Evolutionary conservation across 2,113 vertebrate genomes (phyloP).

Genomic region (Hoplias malabaricus): DNA sequence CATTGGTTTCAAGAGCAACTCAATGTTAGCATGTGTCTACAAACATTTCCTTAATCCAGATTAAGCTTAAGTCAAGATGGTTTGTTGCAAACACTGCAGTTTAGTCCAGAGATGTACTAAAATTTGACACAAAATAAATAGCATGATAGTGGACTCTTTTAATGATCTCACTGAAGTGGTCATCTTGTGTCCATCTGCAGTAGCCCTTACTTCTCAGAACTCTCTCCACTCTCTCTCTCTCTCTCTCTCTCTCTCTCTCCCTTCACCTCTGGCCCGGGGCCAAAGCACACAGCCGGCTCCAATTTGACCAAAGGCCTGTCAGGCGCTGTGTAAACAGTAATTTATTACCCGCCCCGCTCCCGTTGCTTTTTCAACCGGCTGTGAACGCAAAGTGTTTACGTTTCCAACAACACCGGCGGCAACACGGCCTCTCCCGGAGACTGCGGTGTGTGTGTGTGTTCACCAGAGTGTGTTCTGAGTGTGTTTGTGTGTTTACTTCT

Average conservation of each 20-base stretch:
- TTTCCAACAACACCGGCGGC: conserved; percentile 66
- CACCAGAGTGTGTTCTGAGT: too few relatives aligned
- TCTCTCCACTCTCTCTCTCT: conserved; percentile 23
- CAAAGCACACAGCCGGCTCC: conserved; percentile 42
- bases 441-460: not conserved
- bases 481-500: not conserved
- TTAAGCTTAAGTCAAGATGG: too few relatives aligned
- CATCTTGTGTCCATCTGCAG: not conserved
- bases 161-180: not conserved
- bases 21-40: too few relatives aligned
- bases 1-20: too few relatives aligned
- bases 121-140: too few relatives aligned
- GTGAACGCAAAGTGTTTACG: conserved; percentile 68
- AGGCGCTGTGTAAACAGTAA: conserved; percentile 60
- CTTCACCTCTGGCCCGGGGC: conserved; percentile 48
- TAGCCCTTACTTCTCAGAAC: not conserved
- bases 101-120: too few relatives aligned
- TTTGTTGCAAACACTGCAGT: too few relatives aligned
- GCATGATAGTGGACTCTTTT: too few relatives aligned
- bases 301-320: conserved; percentile 44
- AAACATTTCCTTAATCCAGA: too few relatives aligned
- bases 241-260: conserved; percentile 38
- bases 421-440: conserved; percentile 41
- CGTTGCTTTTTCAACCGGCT: conserved; percentile 64
- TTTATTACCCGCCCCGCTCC: conserved; percentile 58